Evolutionary conservation across 2,113 vertebrate genomes (phyloP).

Genomic region (Gadus macrocephalus): DNA sequence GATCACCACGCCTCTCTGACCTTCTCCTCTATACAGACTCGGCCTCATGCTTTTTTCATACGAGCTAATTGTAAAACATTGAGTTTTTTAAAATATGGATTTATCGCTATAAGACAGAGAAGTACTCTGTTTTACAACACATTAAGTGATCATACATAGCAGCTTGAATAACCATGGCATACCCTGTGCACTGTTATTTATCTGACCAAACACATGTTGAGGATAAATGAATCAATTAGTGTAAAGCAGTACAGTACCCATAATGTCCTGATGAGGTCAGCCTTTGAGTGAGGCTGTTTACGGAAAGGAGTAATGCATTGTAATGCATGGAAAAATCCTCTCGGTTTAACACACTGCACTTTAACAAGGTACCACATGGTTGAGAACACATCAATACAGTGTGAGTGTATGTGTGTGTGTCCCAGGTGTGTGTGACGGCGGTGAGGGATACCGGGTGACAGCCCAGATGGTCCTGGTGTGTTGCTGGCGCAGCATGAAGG

Average conservation of each 20-base stretch:
- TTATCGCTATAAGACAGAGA: no score
- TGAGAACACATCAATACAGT: no score
- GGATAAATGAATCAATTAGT: neutral
- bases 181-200: no score
- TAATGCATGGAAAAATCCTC: no score
- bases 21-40: neutral
- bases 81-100: neutral
- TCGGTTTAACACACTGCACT: no score
- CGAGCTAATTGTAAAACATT: neutral
- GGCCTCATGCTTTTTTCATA: neutral
- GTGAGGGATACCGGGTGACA: slow-evolving; percentile 80
- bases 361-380: no score
- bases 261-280: slow-evolving; percentile 47
- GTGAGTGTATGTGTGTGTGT: no score
- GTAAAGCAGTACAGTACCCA: slow-evolving; percentile 58
- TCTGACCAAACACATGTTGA: no score
- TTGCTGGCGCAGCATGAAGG: slow-evolving; percentile 98
- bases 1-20: neutral
- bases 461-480: slow-evolving; percentile 96
- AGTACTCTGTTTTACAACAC: no score
- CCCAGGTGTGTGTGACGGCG: slow-evolving; percentile 39
- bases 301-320: no score
- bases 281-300: slow-evolving; percentile 34
- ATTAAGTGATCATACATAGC: no score
- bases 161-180: no score